Conservation (phyloP, 2,888 invertebrate genomes). For the Spodoptera exigua region DNA sequence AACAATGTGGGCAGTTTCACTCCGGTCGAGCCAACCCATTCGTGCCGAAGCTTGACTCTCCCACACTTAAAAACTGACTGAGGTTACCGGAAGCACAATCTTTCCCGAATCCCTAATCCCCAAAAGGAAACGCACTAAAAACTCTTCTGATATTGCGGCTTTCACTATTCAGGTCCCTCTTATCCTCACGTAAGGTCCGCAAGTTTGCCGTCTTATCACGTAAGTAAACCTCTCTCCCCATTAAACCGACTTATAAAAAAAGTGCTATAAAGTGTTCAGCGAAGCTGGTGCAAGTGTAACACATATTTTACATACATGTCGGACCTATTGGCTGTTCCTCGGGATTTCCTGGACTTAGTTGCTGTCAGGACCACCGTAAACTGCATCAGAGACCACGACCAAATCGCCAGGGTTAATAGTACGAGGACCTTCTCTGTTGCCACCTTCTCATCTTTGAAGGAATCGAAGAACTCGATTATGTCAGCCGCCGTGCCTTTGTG, state of each 20-base stretch:
- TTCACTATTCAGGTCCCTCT: too few species aligned
- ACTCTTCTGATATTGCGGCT: too few species aligned
- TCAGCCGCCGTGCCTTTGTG: constrained; percentile 95
- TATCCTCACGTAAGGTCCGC: too few species aligned
- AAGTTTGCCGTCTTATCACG: too few species aligned
- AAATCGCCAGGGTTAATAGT: constrained; percentile 95
- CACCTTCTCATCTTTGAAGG: constrained; percentile 96
- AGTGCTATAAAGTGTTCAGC: constrained; percentile 40
- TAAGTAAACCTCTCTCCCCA: constrained; percentile 9
- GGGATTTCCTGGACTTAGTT: constrained; percentile 93
- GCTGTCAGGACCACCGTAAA: constrained; percentile 98
- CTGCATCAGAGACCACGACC: constrained; percentile 98
- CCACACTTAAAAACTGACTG: too few species aligned
- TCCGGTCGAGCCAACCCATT: too few species aligned
- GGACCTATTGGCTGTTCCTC: constrained; percentile 90
- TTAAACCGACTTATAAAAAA: constrained; percentile 9
- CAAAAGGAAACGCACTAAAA: too few species aligned
- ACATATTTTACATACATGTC: constrained; percentile 83
- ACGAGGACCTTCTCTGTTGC: constrained; percentile 94
- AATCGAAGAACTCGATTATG: constrained; percentile 99
- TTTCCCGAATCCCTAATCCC: too few species aligned
- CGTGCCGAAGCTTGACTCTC: too few species aligned
- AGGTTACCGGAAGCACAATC: too few species aligned
- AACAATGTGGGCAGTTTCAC: too few species aligned
- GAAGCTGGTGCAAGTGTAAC: constrained; percentile 50